Evolutionary conservation across 1,140 invertebrate species (phyloP).

Genomic region (Caenorhabditis brenneri): DNA sequence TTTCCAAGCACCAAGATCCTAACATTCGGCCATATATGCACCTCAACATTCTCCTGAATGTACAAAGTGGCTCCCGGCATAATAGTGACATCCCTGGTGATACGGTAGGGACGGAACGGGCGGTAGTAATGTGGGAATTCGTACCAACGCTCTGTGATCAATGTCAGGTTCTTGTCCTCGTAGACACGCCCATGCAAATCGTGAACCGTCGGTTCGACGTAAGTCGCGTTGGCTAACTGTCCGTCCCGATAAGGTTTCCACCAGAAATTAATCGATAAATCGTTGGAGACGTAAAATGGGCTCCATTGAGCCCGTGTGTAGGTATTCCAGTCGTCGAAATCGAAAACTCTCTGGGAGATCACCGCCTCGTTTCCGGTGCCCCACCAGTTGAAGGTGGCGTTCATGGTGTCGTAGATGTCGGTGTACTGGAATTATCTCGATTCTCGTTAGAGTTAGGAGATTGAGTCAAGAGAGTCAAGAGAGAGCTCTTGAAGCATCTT

Average conservation of each 20-base stretch:
- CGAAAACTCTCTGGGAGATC: slow-evolving; percentile 88
- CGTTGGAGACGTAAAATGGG: slow-evolving; percentile 79
- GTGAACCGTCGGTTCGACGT: slow-evolving; percentile 64
- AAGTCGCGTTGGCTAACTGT: slow-evolving; percentile 67
- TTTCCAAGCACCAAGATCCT: slow-evolving; percentile 93
- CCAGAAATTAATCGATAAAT: slow-evolving; percentile 76
- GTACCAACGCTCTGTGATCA: slow-evolving; percentile 64
- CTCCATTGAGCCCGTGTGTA: slow-evolving; percentile 87
- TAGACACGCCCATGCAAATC: slow-evolving; percentile 83
- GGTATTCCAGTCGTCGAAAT: slow-evolving; percentile 99
- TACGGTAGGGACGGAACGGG: slow-evolving; percentile 69
- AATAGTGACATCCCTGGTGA: slow-evolving; percentile 83
- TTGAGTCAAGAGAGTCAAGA: background rate
- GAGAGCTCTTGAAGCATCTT: too few species aligned
- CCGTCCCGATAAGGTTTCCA: slow-evolving; percentile 74
- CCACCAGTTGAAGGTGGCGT: slow-evolving; percentile 96
- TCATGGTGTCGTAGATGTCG: slow-evolving; percentile 83
- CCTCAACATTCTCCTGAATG: slow-evolving; percentile 85
- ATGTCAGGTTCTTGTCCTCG: slow-evolving; percentile 79
- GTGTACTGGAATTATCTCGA: slow-evolving; percentile 82
- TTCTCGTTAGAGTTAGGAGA: background rate
- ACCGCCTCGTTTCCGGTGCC: slow-evolving; percentile 76
- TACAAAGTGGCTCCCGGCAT: slow-evolving; percentile 87
- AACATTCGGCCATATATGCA: slow-evolving; percentile 94
- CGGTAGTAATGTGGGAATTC: slow-evolving; percentile 56